Conservation (phyloP, 1,140 invertebrate species). For the Acromyrmex echinatior region DNA sequence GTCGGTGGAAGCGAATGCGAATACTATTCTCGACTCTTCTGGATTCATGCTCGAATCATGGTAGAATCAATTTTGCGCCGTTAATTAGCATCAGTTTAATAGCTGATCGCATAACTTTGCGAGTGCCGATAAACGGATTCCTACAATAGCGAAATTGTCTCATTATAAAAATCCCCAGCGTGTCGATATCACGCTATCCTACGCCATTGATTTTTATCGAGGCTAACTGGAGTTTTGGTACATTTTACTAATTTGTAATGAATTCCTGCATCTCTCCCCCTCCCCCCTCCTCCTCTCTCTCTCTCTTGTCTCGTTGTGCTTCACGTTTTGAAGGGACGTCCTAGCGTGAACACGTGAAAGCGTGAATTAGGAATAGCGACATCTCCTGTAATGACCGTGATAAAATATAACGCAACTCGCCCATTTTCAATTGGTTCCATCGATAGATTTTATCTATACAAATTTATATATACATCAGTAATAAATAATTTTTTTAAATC, state of each 20-base stretch:
- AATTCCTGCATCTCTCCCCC: slow-evolving; percentile 62
- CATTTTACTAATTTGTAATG: slow-evolving; percentile 80
- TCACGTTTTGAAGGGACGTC: slow-evolving; percentile 75
- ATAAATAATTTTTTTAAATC: not conserved
- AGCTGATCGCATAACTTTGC: slow-evolving; percentile 74
- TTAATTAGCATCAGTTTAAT: slow-evolving; percentile 67
- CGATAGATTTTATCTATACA: not conserved
- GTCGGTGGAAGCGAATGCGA: not conserved
- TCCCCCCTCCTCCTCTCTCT: not conserved
- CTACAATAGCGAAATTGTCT: slow-evolving; percentile 53
- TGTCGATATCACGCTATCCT: slow-evolving; percentile 45
- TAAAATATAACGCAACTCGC: slow-evolving; percentile 78
- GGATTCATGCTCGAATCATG: slow-evolving; percentile 39
- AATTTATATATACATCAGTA: not conserved
- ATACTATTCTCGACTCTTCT: slow-evolving; percentile 2
- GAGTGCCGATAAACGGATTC: slow-evolving; percentile 73
- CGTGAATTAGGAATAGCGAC: slow-evolving; percentile 8
- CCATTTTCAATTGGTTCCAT: slow-evolving; percentile 33
- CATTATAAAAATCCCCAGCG: slow-evolving; percentile 64
- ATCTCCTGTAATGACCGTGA: slow-evolving; percentile 73
- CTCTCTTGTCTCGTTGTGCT: slow-evolving; percentile 61
- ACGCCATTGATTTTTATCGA: slow-evolving; percentile 72
- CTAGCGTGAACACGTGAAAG: slow-evolving; percentile 57
- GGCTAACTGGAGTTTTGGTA: slow-evolving; percentile 77
- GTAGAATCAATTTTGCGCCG: slow-evolving; percentile 48